Base-by-base conservation (phyloP, 2,888 invertebrate genomes). In the Cabera pusaria region DNA sequence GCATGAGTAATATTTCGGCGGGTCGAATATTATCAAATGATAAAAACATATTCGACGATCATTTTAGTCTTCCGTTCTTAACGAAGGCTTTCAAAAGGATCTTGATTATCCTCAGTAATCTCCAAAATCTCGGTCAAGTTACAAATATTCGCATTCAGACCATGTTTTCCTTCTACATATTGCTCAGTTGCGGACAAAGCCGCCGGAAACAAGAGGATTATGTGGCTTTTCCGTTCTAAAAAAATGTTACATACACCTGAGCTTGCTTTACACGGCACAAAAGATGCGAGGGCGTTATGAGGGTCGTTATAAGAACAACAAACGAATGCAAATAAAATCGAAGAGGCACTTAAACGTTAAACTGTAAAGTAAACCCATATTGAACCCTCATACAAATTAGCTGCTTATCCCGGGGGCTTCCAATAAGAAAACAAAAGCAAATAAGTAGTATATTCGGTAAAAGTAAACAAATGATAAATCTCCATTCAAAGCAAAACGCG, bases 211-310 rank as follows among this genome's bases (percentile, higher is more conserved):
- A 49, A 43, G 40, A 42, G 54, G 57, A 50, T 56, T 59, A 54
- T 26, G 29, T 35, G 35, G 41, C 44, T 55, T 33, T 48, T 24
- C 28, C 28, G 34, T 36, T 39, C 21, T 35, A 29, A 38, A 44
- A 49, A 53, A 52, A 56, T 34, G 49, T 40, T 31, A 17, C 6
- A 16, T 41, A 44, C 61, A 59, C 55, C 56, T 58, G 58, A 37
- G 56, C 44, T 49, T 44, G 35, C 37, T 37, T 19, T 10, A 18
- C 29, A 27, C 24, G 21, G 26, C 21, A 40, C 23, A 36, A 38
- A 27, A n/a, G 6, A 4, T 4, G 14, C 14, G 4, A 14, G 14
- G 2, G 14, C 14, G 14, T 14, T n/a, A n/a, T 12, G 25, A 16
- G 14, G 16, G 16, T 8, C 11, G 1, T 6, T 6, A 24, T 11